Conservation (phyloP, 2,113 vertebrate species). For the Ellobius talpinus region DNA sequence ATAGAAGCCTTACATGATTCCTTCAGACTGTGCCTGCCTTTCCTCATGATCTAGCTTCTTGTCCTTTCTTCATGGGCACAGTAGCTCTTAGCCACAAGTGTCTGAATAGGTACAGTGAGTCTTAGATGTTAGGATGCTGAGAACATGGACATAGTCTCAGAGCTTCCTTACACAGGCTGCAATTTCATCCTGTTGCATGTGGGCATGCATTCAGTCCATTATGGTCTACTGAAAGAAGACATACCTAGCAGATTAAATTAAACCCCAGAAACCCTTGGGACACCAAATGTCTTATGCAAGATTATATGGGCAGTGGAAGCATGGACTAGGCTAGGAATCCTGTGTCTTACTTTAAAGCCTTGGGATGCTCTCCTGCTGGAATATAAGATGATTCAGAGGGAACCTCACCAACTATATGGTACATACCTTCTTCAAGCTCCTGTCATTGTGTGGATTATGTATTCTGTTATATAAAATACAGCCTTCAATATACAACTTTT, state of each 20-base stretch:
- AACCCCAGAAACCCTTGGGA: background rate
- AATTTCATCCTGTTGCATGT: background rate
- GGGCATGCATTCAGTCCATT: background rate
- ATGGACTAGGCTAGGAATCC: background rate
- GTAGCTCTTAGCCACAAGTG: background rate
- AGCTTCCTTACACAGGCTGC: background rate
- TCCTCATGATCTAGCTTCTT: background rate
- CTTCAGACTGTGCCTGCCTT: background rate
- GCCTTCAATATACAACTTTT: background rate
- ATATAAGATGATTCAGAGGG: background rate
- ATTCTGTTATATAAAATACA: background rate
- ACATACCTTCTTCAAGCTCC: background rate
- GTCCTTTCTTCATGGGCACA: background rate
- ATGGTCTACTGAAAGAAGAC: background rate
- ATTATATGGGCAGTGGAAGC: background rate
- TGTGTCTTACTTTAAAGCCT: background rate
- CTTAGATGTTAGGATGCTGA: background rate
- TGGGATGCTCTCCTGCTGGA: background rate
- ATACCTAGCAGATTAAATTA: background rate
- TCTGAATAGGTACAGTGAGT: background rate
- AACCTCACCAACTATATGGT: background rate
- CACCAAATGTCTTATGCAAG: background rate
- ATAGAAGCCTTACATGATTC: background rate
- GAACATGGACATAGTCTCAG: background rate
- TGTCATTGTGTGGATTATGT: background rate